Base-by-base conservation (phyloP, 2,113 vertebrate genomes). In the Chloropsis hardwickii region DNA sequence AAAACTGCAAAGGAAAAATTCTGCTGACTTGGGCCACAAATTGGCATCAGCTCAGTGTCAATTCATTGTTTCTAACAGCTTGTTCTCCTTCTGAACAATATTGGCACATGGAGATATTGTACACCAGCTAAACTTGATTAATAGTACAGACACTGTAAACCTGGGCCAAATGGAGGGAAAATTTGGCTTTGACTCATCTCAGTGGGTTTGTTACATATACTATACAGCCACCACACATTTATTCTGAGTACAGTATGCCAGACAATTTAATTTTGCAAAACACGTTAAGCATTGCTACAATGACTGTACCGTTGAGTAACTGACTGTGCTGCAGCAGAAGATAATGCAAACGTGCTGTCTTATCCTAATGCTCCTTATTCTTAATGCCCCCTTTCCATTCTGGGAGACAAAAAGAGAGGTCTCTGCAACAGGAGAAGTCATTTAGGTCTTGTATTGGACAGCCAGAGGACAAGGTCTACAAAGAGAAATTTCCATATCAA, bases 21-120 rank as follows among this genome's bases (percentile, higher is more conserved):
- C 16, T 61, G 4, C 44, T 7, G 21, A 14, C 22, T 31, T 71
- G 31, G 3, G 12, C 79, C 40, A 81, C 47, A 70, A 86, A 25
- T 5, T 22, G 45, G 12, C 12, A 53, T 70, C 18, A 44, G 2
- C 22, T 54, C 0, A 0, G 6, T 45, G 27, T 79, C 62, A 80
- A 7, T 44, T 79, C 10, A 22, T 17, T 64, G 15, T 54, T 93
- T 50, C 12, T 48, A 14, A 33, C 22, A 37, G 18, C 37, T 84
- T 2, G 1, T 42, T 73, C 19, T 74, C 29, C 48, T 67, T 69
- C 16, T 60, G 60, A 24, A 24, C 1, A 5, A 2, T 31, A 13
- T 24, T 73, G 73, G 14, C 37, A 21, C 0, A 0, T 47, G 20
- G 31, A 51, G 17, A 39, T 50, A 19, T 0, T 42, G 29, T 19